Evolutionary conservation across 1,140 invertebrate species (phyloP), one percentile per base, ranked within the genome.

Genomic region (Drosophila pachea): DNA sequence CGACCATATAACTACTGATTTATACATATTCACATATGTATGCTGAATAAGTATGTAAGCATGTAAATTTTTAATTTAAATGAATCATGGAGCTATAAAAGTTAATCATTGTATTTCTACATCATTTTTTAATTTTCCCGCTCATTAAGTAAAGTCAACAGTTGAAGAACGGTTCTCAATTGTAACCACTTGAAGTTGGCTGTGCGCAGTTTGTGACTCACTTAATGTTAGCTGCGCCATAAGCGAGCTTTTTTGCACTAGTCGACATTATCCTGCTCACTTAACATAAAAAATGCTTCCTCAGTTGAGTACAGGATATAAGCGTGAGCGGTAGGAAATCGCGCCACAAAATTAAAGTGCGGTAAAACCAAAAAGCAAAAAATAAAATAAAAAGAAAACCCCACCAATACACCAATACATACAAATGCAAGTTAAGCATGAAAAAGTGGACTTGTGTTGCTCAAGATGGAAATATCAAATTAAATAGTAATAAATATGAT

Each of bases 291-390:
- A 76, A 66, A 49, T 54, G 54, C 40, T 53, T 74, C 45, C 36
- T 74, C 77, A 84, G 78, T 84, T 86, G 82, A 84, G 81, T 86
- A 83, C 75, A 84, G 79, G 79, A 84, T 75, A 71, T 68, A 77
- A 76, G 75, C 81, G 82, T 79, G 81, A 68, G 74, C 74, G 74
- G 63, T 65, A 67, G 65, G 53, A 29, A 31, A 62, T 64, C 75
- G 69, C 77, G 71, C 68, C 38, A 62, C 58, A 40, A 61, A 62
- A 78, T 71, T 36, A 45, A 65, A 67, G 50, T 73, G 61, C 73
- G 70, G 61, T 68, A 69, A 69, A 60, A 12, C 1, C 8, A 29
- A 5, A 22, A 55, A 22, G 22, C 43, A 38, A 42, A 7, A 53
- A 61, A 43, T 32, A 31, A 12, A 42, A 60, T 36, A 53, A 47